Evolutionary conservation across 1,140 invertebrate species (phyloP), one percentile per base, ranked within the genome.

Genomic region (Drosophila paulistorum): DNA sequence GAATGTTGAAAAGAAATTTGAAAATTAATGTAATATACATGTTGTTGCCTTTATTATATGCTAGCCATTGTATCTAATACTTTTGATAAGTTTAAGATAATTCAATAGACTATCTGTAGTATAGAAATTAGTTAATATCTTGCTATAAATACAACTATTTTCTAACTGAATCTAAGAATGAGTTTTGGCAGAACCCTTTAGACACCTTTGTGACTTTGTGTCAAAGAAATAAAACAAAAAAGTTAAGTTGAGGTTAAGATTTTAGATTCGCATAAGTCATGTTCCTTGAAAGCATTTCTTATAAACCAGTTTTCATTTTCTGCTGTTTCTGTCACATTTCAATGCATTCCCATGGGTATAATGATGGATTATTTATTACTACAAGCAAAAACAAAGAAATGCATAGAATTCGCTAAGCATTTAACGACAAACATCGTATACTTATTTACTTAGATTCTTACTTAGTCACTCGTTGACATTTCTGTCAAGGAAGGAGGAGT

Each of bases 361-460:
- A 59, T 59, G 33, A 37, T 59, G 57, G 33, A 37, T 37, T 20
- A 59, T 59, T 58, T 58, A 58, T 58, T 14, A 30, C 30, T n/a
- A 35, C n/a, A 37, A 33, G n/a, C 17, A 59, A 37, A 14, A 58
- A 17, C 9, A 35, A 13, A 17, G 37, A 59, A 59, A 59, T 9
- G 14, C 57, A 14, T 59, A 33, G 11, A 59, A 59, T 59, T 59
- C 57, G 30, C 20, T 68, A 51, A 48, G 10, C 51, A 59, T 65
- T 26, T 58, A 57, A 62, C 60, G 61, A 42, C 23, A 35, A 58
- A 14, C 33, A 14, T 37, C 30, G 20, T 37, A 59, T 35, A 58
- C 55, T 58, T 35, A 58, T 35, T 58, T 35, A 58, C 55, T 35
- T 58, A 58, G 37, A 45, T 51, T 51, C 45, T 51, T 51, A 51